Base-by-base conservation (phyloP, 2,888 invertebrate genomes). In the Spodoptera exigua region DNA sequence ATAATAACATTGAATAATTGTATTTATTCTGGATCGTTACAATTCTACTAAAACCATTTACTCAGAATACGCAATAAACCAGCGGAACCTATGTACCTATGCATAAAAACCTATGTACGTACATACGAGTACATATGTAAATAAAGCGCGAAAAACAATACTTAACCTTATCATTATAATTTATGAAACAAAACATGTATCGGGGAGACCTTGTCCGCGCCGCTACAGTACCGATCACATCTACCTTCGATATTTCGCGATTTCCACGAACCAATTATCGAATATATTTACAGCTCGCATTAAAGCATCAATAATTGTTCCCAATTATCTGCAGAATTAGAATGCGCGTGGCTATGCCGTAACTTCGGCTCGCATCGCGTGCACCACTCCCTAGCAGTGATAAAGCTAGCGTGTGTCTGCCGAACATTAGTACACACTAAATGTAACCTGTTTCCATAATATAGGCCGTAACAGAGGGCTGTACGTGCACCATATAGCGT, bases 401-500 rank as follows among this genome's bases (percentile, higher is more conserved):
- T 60, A 35, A 13, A 18, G 2, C 11, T 61, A 34, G 76, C 74
- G 70, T 76, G 76, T 47, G 41, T 27, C 35, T 21, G 45, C 61
- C 54, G 40, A 53, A 62, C 61, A 65, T 63, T 48, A 63, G 59
- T 62, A 62, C 40, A 62, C 57, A 55, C 59, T 54, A 35, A 43
- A 55, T 27, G 43, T 66, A 77, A 70, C 74, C 77, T 78, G 62
- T 70, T 68, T 76, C 62, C 70, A 73, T 73, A 63, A 55, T 67
- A 68, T 40, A n/a, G 40, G 46, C 44, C 27, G 66, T 76, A 73
- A 76, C 51, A 45, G 45, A 36, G 41, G 40, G 44, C 36, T n/a
- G 36, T 52, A 57, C 36, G 65, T 58, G 62, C 61, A 66, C 47
- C 61, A 63, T 76, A 67, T 54, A 65, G 79, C 88, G 89, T 78